phyloP scores from a whole-genome alignment of 2,888 invertebrate genomes.

The Rhamphomyia laevipes region DNA sequence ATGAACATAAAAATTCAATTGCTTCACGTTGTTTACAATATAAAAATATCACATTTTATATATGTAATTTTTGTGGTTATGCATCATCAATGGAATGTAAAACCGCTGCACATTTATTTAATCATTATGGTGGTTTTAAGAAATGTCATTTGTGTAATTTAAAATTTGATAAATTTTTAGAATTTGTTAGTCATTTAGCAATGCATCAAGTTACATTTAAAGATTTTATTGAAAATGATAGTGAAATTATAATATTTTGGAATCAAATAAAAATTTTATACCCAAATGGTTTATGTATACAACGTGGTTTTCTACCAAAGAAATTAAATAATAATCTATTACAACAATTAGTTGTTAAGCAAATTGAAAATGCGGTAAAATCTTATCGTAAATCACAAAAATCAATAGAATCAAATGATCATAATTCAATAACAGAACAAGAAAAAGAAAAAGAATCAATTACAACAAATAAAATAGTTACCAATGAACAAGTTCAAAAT shows the following conservation, averaged over 20 bases:
- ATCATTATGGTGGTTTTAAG: conserved; percentile 24
- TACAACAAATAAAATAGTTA: too few relatives aligned
- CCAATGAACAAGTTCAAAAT: neutral
- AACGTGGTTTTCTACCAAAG: neutral
- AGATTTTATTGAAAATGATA: neutral
- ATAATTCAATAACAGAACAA: too few relatives aligned
- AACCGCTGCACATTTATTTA: conserved; percentile 36
- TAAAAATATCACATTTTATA: neutral
- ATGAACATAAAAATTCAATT: neutral
- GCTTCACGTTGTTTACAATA: neutral
- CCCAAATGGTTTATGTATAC: neutral
- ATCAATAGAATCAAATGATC: too few relatives aligned
- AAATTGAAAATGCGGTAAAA: neutral
- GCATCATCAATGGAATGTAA: conserved; percentile 10
- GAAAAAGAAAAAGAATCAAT: too few relatives aligned
- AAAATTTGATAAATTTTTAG: neutral
- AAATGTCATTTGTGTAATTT: conserved; percentile 21
- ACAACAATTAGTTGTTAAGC: neutral
- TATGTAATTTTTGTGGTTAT: neutral
- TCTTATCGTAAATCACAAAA: too few relatives aligned
- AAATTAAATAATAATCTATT: neutral
- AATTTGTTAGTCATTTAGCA: neutral
- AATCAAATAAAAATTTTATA: neutral
- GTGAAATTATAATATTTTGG: neutral
- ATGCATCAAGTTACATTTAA: neutral